A percentile compares a stretch with the other conserved stretches of the same genome.
Evolutionary conservation across 2,797 vertebrate genomes (phyloP).

Genomic region (Coccyzus lansbergi): DNA sequence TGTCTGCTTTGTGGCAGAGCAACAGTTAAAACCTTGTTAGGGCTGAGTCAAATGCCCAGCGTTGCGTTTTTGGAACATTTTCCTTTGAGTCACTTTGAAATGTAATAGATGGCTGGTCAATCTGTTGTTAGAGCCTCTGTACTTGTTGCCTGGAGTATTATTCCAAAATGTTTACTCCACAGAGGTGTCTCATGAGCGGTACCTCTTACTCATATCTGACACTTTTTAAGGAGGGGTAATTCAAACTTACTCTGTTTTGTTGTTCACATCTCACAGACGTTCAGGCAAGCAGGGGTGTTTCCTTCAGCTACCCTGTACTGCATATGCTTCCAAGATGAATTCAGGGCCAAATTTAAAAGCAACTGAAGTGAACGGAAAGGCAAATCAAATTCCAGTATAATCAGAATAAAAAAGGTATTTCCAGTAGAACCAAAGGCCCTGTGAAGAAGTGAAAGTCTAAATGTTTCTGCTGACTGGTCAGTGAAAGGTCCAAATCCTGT

Average conservation of each 20-base stretch:
- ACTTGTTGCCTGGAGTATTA: conserved; percentile 68
- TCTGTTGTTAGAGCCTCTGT: conserved; percentile 54
- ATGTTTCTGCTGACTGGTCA: not conserved
- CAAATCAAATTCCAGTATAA: not conserved
- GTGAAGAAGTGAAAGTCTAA: not conserved
- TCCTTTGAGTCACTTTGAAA: conserved; percentile 64
- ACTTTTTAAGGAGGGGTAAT: conserved; percentile 35
- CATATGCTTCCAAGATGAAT: not conserved
- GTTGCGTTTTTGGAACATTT: conserved; percentile 59
- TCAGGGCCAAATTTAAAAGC: not conserved
- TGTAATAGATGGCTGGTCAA: conserved; percentile 32
- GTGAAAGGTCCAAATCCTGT: not conserved
- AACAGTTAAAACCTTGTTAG: conserved; percentile 10
- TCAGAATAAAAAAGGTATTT: not conserved
- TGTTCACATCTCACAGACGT: conserved; percentile 10
- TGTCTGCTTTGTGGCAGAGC: not conserved
- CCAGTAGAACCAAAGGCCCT: not conserved
- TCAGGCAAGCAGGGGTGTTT: not conserved
- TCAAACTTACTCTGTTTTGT: conserved; percentile 2
- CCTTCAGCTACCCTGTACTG: not conserved
- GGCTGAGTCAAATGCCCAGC: conserved; percentile 49
- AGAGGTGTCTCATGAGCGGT: conserved; percentile 56
- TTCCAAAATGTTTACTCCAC: conserved; percentile 57
- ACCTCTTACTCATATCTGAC: conserved; percentile 65
- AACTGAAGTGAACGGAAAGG: not conserved